Evolutionary conservation across 2,888 invertebrate genomes (phyloP), one percentile per base, ranked within the genome.

Genomic region (Drosophila austrosaltans): DNA sequence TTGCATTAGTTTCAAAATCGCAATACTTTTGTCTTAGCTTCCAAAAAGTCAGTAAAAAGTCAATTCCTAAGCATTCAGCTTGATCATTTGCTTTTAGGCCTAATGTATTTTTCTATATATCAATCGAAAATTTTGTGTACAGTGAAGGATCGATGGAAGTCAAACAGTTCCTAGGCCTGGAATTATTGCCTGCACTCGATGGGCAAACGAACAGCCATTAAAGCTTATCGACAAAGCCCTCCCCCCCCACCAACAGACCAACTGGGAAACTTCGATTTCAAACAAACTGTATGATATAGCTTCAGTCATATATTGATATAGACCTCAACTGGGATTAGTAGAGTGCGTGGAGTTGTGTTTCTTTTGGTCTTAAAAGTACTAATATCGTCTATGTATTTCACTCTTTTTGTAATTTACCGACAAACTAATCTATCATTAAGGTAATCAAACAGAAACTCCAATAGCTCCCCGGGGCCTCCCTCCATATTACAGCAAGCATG

Each of bases 271-370:
- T 78, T 69, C 60, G 76, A 65, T 69, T 72, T 58, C 25, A 36
- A 70, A 63, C 62, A 53, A 63, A 61, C 58, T 42, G 61, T 59
- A 7, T 40, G 12, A 7, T 28, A 65, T 69, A 69, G 61, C 30
- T 69, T 53, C 68, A 67, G 57, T 36, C 12, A 39, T 54, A 67
- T 85, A 75, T 78, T 92, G 83, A 89, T 88, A 89, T 79, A 88
- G 81, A 90, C 89, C 91, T 91, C 91, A 91, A 91, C 88, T 83
- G 85, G 91, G 90, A 92, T 92, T 91, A 91, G 78, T 76, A 69
- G 69, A 77, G 81, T 90, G 87, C 86, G 82, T 85, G 75, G 75
- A 25, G 85, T 74, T 57, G 56, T 39, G 25, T 48, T 7, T 48
- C 44, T 22, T 8, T 22, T 48, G 8, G 44, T 10, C 48, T 48